Evolutionary conservation across 2,113 vertebrate genomes (phyloP).

Genomic region (Stegastes partitus): DNA sequence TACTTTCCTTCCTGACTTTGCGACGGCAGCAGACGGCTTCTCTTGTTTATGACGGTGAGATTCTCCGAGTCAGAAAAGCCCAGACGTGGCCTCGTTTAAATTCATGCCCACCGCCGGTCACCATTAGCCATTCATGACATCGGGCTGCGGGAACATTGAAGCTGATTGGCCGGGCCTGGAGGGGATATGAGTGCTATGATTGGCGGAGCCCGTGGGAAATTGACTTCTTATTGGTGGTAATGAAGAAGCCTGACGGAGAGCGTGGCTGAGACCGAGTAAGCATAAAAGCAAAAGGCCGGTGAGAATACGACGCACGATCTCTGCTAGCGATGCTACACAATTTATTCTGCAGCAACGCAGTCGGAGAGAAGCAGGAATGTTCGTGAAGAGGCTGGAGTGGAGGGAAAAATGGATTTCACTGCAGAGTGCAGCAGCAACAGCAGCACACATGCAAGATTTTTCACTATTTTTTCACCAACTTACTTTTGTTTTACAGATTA

Average conservation of each 20-base stretch:
- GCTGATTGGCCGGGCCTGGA: slow-evolving; percentile 68
- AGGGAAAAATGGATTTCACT: no score
- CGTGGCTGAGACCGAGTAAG: slow-evolving; percentile 46
- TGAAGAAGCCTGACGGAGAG: slow-evolving; percentile 66
- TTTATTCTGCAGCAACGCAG: slow-evolving; percentile 25
- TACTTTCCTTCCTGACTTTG: no score
- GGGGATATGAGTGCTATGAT: slow-evolving; percentile 68
- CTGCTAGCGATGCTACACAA: not conserved
- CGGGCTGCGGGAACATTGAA: slow-evolving; percentile 37
- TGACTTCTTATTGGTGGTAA: slow-evolving; percentile 73
- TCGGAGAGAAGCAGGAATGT: not conserved
- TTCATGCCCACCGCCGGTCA: slow-evolving; percentile 45
- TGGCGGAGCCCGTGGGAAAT: slow-evolving; percentile 74
- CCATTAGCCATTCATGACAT: slow-evolving; percentile 75
- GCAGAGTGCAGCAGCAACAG: no score
- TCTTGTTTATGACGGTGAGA: slow-evolving; percentile 4
- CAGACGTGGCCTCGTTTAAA: slow-evolving; percentile 51
- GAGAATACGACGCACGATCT: slow-evolving; percentile 32
- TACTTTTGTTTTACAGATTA: no score
- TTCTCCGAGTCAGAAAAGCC: not conserved
- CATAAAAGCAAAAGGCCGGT: slow-evolving; percentile 43
- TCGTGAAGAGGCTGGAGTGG: not conserved
- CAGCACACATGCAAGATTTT: no score
- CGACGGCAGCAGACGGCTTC: not conserved
- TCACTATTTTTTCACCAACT: no score